A percentile compares a stretch with the other conserved stretches of the same genome.
Evolutionary conservation across 1,140 invertebrate genomes (phyloP).

Genomic region (Mylabris phalerata): DNA sequence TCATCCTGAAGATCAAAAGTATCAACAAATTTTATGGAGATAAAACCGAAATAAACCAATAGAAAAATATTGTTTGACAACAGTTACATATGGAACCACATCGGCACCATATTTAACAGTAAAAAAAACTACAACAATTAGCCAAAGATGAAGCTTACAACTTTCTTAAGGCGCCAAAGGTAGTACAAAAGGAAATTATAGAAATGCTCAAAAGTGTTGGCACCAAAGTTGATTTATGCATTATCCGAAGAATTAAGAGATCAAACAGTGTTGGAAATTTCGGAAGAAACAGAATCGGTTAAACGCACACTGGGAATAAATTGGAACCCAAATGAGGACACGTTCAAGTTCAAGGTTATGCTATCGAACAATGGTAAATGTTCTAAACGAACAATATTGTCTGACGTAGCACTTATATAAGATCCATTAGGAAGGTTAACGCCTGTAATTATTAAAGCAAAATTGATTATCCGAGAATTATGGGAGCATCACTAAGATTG

Average conservation of each 20-base stretch:
- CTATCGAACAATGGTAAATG: neutral
- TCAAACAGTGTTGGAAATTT: neutral
- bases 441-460: slow-evolving; percentile 1
- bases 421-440: slow-evolving; percentile 4
- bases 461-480: slow-evolving; percentile 2
- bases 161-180: too few species aligned
- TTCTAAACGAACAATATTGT: neutral
- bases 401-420: neutral
- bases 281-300: neutral
- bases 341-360: neutral
- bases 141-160: too few species aligned
- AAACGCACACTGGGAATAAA: neutral
- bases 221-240: neutral
- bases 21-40: too few species aligned
- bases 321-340: neutral
- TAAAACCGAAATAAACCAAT: too few species aligned
- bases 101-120: too few species aligned
- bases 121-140: too few species aligned
- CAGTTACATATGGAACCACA: too few species aligned
- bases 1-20: too few species aligned
- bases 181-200: too few species aligned
- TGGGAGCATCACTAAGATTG: slow-evolving; percentile 3
- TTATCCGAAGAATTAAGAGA: neutral
- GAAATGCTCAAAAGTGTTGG: neutral
- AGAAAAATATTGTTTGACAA: too few species aligned